Evolutionary conservation across 2,797 vertebrate species (phyloP).

Genomic region (Tiaroga cobitis): DNA sequence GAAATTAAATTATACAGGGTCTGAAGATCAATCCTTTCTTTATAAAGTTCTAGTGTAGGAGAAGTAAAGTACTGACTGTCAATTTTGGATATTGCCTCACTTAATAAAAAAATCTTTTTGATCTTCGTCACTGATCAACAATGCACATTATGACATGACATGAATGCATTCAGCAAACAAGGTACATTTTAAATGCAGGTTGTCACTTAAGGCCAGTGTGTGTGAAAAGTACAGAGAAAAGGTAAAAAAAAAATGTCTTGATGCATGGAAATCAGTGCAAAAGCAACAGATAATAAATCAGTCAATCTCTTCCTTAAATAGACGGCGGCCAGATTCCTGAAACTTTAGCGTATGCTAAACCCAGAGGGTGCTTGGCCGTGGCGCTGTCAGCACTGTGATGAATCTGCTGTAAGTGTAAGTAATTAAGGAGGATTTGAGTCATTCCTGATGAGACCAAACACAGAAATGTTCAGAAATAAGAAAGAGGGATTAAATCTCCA

Average conservation of each 20-base stretch:
- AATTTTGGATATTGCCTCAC: background rate
- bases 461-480: constrained; percentile 50
- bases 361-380: constrained; percentile 26
- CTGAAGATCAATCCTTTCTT: constrained; percentile 13
- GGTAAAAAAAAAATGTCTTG: background rate
- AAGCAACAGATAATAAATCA: constrained; percentile 22
- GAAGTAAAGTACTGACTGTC: background rate
- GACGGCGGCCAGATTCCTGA: background rate
- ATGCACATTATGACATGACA: background rate
- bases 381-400: constrained; percentile 38
- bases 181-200: background rate
- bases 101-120: background rate
- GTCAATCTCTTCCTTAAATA: constrained; percentile 8
- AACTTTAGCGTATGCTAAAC: constrained; percentile 28
- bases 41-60: background rate
- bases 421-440: constrained; percentile 61
- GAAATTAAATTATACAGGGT: constrained; percentile 22
- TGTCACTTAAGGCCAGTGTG: background rate
- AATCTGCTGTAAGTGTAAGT: constrained; percentile 52
- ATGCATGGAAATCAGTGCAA: background rate
- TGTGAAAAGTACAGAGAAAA: background rate
- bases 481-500: constrained; percentile 55
- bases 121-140: background rate
- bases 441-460: constrained; percentile 56
- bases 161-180: background rate